Conservation (phyloP, 1,140 invertebrate species). For the Oreohelix idahoensis region DNA sequence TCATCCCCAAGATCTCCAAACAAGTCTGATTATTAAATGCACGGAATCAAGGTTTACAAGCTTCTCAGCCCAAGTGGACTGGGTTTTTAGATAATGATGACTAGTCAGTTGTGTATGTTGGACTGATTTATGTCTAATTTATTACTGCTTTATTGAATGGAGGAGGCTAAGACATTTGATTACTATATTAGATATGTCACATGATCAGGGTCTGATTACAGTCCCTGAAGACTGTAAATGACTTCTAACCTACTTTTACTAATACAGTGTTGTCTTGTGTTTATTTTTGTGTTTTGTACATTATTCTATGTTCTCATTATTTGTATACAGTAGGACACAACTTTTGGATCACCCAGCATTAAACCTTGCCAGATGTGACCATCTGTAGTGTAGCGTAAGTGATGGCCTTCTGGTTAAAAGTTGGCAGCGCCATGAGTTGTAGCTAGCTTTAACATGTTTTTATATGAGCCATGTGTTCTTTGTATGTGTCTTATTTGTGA, state of each 20-base stretch:
- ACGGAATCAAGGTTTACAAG: background rate
- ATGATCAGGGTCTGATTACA: background rate
- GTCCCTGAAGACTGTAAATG: no score
- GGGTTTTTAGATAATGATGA: background rate
- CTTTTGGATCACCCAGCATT: background rate
- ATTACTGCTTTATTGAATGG: background rate
- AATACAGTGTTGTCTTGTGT: no score
- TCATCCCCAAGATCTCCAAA: background rate
- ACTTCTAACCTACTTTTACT: no score
- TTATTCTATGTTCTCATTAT: no score
- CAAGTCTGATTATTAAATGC: background rate
- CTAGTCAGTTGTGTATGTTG: background rate
- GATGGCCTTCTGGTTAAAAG: background rate
- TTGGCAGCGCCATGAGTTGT: background rate
- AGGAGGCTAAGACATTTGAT: background rate
- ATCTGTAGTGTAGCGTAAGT: background rate
- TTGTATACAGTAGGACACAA: background rate
- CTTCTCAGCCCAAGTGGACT: background rate
- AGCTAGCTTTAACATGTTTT: background rate
- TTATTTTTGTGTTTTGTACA: no score
- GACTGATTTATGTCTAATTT: background rate
- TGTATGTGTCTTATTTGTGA: no score
- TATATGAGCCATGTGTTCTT: background rate
- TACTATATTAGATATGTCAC: background rate
- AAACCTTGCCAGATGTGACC: background rate